Conservation (phyloP, 2,113 vertebrate species). For the Nettapus auritus region DNA sequence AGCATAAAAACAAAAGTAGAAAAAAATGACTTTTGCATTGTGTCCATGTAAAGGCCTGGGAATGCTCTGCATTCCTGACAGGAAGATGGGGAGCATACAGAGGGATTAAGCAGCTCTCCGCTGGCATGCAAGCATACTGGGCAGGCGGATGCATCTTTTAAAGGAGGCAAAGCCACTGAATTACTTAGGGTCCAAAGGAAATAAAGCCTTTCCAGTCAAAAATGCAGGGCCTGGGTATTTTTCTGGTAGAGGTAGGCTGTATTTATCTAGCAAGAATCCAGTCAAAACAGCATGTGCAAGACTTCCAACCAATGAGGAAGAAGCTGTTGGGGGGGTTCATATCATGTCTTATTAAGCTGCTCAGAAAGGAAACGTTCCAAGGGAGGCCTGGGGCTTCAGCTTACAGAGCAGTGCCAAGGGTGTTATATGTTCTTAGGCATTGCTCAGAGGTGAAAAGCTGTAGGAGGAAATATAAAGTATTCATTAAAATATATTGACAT, state of each 20-base stretch:
- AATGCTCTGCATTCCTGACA: slow-evolving; percentile 15
- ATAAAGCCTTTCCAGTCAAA: not conserved
- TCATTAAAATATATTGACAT: not conserved
- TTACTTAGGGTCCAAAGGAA: not conserved
- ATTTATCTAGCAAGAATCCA: slow-evolving; percentile 9
- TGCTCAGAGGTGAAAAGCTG: not conserved
- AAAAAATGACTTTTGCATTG: not conserved
- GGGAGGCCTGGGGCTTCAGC: not conserved
- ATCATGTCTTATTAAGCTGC: not conserved
- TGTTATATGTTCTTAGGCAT: not conserved
- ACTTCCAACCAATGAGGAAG: not conserved
- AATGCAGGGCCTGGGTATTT: not conserved
- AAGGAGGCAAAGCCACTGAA: not conserved
- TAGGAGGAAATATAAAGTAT: not conserved
- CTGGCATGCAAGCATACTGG: slow-evolving; percentile 28
- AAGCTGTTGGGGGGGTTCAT: not conserved
- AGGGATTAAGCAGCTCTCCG: slow-evolving; percentile 48
- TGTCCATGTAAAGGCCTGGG: slow-evolving; percentile 15
- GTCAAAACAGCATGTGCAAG: not conserved
- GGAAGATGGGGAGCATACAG: not conserved
- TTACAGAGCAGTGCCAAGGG: not conserved
- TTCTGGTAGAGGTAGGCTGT: not conserved
- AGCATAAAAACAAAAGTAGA: not conserved
- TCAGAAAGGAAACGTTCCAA: not conserved
- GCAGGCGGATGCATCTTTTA: slow-evolving; percentile 27